A percentile compares a stretch with the other conserved stretches of the same genome.
Conservation (phyloP, 2,113 vertebrate genomes). For the Takifugu bimaculatus region DNA sequence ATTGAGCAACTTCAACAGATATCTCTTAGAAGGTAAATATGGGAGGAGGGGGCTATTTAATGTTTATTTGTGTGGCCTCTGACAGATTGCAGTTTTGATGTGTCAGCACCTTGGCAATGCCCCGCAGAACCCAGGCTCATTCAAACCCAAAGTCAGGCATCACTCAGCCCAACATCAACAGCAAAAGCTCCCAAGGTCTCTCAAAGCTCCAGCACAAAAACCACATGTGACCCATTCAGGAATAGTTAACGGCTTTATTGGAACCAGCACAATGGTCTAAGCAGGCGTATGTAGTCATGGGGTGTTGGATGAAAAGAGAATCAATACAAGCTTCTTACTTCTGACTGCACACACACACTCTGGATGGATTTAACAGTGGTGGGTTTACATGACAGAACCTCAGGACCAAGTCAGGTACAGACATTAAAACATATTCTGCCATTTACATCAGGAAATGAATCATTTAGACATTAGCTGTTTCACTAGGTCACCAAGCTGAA, state of each 20-base stretch:
- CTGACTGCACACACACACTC: slow-evolving; percentile 4
- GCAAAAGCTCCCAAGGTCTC: slow-evolving; percentile 25
- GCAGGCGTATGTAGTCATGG: slow-evolving; percentile 52
- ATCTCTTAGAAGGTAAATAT: slow-evolving; percentile 8
- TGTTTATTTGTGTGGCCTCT: not conserved
- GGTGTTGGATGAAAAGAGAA: slow-evolving; percentile 57
- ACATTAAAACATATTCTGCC: slow-evolving; percentile 20
- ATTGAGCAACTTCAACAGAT: slow-evolving; percentile 25
- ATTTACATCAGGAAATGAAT: slow-evolving; percentile 1
- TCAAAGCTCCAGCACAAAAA: slow-evolving; percentile 59
- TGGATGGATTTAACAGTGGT: not conserved
- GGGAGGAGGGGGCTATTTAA: too few species aligned
- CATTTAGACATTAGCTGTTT: not conserved
- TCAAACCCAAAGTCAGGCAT: slow-evolving; percentile 49
- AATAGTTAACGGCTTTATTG: slow-evolving; percentile 72
- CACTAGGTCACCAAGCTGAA: not conserved
- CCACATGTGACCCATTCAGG: slow-evolving; percentile 70
- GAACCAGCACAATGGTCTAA: slow-evolving; percentile 67
- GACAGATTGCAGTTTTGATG: slow-evolving; percentile 12
- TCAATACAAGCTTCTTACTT: slow-evolving; percentile 16
- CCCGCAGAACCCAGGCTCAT: slow-evolving; percentile 52
- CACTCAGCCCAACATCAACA: slow-evolving; percentile 14
- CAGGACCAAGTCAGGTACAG: slow-evolving; percentile 12
- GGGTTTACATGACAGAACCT: slow-evolving; percentile 5
- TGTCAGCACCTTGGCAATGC: slow-evolving; percentile 58